Evolutionary conservation across 2,113 vertebrate genomes (phyloP).

Genomic region (Neolamprologus cancellatus): DNA sequence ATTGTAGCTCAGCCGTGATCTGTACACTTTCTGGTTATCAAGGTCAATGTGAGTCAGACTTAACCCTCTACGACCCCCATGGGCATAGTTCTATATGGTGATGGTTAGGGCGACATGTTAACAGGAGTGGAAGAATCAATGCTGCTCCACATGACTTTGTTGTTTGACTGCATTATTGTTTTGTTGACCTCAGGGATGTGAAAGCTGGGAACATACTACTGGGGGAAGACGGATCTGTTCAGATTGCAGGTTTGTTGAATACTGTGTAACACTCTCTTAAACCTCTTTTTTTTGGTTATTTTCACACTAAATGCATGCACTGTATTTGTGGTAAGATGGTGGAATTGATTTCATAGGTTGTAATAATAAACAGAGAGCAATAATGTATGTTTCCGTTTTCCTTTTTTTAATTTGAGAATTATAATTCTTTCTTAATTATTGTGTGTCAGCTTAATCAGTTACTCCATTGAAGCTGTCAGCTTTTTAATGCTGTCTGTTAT

Average conservation of each 20-base stretch:
- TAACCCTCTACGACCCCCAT: neutral
- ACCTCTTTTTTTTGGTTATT: neutral
- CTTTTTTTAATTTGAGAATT: no score
- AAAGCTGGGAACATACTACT: slow-evolving; percentile 98
- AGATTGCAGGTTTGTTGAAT: slow-evolving; percentile 90
- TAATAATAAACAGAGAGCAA: neutral
- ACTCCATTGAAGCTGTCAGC: neutral
- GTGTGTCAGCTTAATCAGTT: neutral
- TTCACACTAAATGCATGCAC: neutral
- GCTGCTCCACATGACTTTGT: slow-evolving; percentile 25
- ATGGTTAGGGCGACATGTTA: neutral
- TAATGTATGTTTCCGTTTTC: no score
- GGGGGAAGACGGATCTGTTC: slow-evolving; percentile 95
- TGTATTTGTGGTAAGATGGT: neutral
- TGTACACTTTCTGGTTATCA: slow-evolving; percentile 26
- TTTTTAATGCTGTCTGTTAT: neutral
- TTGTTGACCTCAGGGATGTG: slow-evolving; percentile 82
- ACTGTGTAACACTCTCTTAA: neutral
- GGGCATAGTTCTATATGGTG: slow-evolving; percentile 30
- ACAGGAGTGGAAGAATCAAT: slow-evolving; percentile 53
- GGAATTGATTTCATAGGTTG: neutral
- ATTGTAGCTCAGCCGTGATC: neutral
- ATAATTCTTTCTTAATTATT: neutral
- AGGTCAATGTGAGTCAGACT: slow-evolving; percentile 28
- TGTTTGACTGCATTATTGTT: slow-evolving; percentile 40